These are phyloP conservation scores for Ibidorhyncha struthersii DNA, from an alignment of 2,113 vertebrate genomes.

Conservation along the genomic window DNA sequence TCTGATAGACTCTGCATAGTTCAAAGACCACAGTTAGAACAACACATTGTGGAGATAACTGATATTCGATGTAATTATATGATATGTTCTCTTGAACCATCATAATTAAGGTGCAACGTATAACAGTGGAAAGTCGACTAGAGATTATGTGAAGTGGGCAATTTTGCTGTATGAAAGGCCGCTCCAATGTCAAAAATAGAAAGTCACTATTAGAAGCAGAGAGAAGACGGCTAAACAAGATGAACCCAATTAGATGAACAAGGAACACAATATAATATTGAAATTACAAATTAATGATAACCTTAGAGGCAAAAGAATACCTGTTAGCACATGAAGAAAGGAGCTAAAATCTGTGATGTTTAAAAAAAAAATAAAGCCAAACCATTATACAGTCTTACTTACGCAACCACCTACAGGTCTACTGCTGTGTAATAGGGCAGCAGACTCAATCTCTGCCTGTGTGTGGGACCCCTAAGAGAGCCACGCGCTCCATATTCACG, in stretches of 20 bases:
- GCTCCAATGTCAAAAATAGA: background rate
- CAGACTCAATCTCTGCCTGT: fast-evolving
- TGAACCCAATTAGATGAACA: background rate
- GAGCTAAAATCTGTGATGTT: background rate
- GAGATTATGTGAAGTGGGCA: background rate
- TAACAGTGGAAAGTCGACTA: background rate
- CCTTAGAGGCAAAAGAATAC: background rate
- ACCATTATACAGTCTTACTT: background rate
- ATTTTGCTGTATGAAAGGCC: background rate
- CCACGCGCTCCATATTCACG: fast-evolving
- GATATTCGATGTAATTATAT: background rate
- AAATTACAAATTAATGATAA: background rate
- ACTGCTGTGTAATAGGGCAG: background rate
- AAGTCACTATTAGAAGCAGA: background rate
- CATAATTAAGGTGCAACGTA: background rate
- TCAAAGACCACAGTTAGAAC: background rate
- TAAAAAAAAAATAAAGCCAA: background rate
- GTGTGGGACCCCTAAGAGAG: background rate
- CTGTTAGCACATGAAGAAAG: background rate
- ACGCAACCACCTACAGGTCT: background rate
- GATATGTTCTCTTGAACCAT: background rate
- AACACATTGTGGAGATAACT: background rate
- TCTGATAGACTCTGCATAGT: background rate
- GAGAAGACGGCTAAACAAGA: background rate
- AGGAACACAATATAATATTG: background rate